Evolutionary conservation across 2,888 invertebrate genomes (phyloP).

Genomic region (Platyscelio sp.): DNA sequence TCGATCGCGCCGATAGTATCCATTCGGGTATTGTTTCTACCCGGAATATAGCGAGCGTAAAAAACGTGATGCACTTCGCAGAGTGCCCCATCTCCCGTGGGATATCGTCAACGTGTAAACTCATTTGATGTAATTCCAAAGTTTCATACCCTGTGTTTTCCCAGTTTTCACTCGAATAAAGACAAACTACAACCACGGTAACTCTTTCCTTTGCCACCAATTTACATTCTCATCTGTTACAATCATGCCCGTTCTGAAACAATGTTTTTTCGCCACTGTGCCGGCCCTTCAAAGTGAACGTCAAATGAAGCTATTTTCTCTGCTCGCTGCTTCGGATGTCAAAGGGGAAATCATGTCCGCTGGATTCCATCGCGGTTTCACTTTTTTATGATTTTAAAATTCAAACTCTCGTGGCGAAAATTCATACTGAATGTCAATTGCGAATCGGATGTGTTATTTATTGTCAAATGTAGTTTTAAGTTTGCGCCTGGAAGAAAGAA

Average conservation of each 20-base stretch:
- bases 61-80: slow-evolving; percentile 49
- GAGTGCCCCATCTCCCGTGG: slow-evolving; percentile 29
- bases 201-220: slow-evolving; percentile 50
- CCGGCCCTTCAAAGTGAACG: slow-evolving; percentile 4
- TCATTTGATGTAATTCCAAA: slow-evolving; percentile 63
- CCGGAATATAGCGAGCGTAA: slow-evolving; percentile 40
- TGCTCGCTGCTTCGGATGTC: not conserved
- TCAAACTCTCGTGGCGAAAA: no score
- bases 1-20: slow-evolving; percentile 47
- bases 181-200: slow-evolving; percentile 39
- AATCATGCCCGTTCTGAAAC: slow-evolving; percentile 39
- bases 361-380: no score
- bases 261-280: slow-evolving; percentile 21
- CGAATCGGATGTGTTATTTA: no score
- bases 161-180: slow-evolving; percentile 35
- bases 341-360: slow-evolving; percentile 7
- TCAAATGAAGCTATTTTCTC: slow-evolving; percentile 14
- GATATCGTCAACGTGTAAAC: slow-evolving; percentile 57
- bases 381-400: no score
- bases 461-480: no score
- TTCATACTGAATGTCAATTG: no score
- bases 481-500: no score
- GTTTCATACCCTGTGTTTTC: slow-evolving; percentile 45
- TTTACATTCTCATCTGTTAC: slow-evolving; percentile 53
- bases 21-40: slow-evolving; percentile 53